A percentile compares a stretch with the other conserved stretches of the same genome.
These are phyloP conservation scores for Psittacula derbiana DNA, from an alignment of 2,797 vertebrate genomes.

Conservation along the genomic window DNA sequence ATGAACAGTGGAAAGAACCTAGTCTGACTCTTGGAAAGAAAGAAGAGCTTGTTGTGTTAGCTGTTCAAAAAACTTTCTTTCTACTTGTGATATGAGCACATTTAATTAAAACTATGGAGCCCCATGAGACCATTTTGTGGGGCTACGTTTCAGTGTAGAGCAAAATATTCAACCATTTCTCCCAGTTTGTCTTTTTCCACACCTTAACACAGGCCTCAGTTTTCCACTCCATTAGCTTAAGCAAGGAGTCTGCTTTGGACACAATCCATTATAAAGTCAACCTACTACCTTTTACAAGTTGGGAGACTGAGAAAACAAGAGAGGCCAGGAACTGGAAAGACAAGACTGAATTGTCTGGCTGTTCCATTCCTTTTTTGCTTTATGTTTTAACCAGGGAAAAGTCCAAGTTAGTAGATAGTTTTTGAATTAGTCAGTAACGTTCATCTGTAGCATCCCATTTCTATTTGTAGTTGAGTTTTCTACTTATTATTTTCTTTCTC, in stretches of 20 bases:
- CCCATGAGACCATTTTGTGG: neutral
- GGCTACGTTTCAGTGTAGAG: neutral
- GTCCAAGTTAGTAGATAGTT: neutral
- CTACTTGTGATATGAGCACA: neutral
- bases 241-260: conserved; percentile 46
- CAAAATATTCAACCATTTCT: neutral
- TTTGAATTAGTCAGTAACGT: conserved; percentile 7
- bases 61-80: neutral
- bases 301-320: conserved; percentile 26
- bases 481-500: neutral
- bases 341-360: neutral
- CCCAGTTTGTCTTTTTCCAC: conserved; percentile 35
- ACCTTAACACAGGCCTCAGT: neutral
- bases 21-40: neutral
- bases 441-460: conserved; percentile 29
- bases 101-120: neutral
- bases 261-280: conserved; percentile 43
- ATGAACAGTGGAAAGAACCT: neutral
- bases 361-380: neutral
- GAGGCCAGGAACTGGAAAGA: neutral
- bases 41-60: neutral
- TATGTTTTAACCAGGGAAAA: conserved; percentile 8
- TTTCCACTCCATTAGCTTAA: conserved; percentile 47
- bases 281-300: conserved; percentile 4
- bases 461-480: conserved; percentile 3